phyloP scores from a whole-genome alignment of 2,888 invertebrate genomes.

The Nomada ferruginata region DNA sequence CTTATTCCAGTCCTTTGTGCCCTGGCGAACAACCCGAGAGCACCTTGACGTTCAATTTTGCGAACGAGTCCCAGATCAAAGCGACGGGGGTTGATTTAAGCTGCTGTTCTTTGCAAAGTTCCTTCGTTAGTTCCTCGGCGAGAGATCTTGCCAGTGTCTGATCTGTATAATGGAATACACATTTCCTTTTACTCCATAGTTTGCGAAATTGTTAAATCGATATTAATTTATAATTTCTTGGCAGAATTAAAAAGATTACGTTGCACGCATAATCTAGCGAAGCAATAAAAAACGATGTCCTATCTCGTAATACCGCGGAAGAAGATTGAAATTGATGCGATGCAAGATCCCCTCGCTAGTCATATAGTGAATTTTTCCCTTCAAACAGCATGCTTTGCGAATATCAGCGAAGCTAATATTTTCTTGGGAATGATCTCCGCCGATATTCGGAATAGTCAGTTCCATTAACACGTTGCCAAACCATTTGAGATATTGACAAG shows the following conservation, averaged over 20 bases:
- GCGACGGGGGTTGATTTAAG: constrained; percentile 16
- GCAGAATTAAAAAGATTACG: neutral
- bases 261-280: neutral
- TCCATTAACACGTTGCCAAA: constrained; percentile 6
- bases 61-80: constrained; percentile 24
- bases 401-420: neutral
- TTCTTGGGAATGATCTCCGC: neutral
- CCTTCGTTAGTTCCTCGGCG: neutral
- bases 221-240: neutral
- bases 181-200: neutral
- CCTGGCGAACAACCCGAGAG: constrained; percentile 10
- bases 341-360: too few relatives aligned
- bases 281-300: neutral
- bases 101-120: neutral
- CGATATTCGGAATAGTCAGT: neutral
- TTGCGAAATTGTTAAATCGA: too few relatives aligned
- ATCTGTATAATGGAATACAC: neutral
- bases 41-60: constrained; percentile 56
- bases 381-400: neutral
- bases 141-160: neutral
- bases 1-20: constrained; percentile 43
- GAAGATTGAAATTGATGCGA: constrained; percentile 15
- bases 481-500: constrained; percentile 45
- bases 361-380: neutral
- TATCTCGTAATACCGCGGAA: neutral